phyloP scores from a whole-genome alignment of 2,888 invertebrate species.

The Neuroscelio doddi region DNA sequence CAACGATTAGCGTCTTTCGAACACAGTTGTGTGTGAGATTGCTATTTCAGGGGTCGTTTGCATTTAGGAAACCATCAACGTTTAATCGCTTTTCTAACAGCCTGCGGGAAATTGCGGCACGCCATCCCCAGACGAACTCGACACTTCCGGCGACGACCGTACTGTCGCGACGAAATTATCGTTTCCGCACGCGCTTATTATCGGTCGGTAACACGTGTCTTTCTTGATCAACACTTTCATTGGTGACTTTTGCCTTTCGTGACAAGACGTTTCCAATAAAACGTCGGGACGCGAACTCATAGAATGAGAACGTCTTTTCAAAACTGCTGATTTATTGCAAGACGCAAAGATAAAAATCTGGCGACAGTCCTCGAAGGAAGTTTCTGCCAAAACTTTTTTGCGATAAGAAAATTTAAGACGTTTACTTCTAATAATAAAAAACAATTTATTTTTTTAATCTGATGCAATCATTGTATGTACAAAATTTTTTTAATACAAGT shows the following conservation, averaged over 20 bases:
- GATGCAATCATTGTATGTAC: too few relatives aligned
- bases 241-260: constrained; percentile 1
- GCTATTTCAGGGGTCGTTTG: constrained; percentile 67
- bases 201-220: constrained; percentile 35
- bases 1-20: constrained; percentile 51
- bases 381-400: neutral
- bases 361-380: neutral
- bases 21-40: constrained; percentile 62
- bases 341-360: constrained; percentile 2
- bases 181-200: constrained; percentile 36
- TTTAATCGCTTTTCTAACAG: constrained; percentile 70
- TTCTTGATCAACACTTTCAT: constrained; percentile 9
- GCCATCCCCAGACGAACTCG: constrained; percentile 41
- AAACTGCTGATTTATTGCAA: neutral
- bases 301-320: neutral
- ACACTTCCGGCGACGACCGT: constrained; percentile 39
- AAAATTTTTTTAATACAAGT: too few relatives aligned
- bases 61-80: constrained; percentile 71
- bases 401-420: neutral
- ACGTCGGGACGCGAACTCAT: neutral
- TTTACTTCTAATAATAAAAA: neutral
- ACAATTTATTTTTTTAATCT: too few relatives aligned
- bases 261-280: neutral
- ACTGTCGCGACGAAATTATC: constrained; percentile 40
- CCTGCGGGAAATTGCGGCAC: constrained; percentile 61